Percentiles rank a stretch among this genome's conserved stretches.
Evolutionary conservation across 2,797 vertebrate genomes (phyloP).

Genomic region (Orestias chungarensis): DNA sequence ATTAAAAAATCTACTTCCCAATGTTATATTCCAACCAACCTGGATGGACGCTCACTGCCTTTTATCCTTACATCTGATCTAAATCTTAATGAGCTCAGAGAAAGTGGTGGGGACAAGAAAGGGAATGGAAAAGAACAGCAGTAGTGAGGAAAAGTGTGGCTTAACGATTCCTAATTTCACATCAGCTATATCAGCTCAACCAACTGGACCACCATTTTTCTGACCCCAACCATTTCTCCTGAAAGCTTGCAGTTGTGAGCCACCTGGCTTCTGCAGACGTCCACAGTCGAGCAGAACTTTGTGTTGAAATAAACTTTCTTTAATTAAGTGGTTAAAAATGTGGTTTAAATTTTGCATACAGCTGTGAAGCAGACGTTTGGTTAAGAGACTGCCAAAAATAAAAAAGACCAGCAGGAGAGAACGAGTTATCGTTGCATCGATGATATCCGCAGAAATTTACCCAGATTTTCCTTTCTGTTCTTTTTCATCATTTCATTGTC

Average conservation of each 20-base stretch:
- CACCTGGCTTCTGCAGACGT: neutral
- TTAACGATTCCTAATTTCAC: neutral
- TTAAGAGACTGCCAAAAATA: slow-evolving; percentile 8
- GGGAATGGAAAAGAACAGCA: neutral
- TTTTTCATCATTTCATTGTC: neutral
- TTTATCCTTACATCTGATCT: neutral
- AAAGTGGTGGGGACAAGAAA: neutral
- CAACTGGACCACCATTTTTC: neutral
- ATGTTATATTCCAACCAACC: neutral
- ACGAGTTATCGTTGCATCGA: neutral
- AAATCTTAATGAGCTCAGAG: neutral
- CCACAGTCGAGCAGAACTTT: neutral
- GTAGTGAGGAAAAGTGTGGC: neutral
- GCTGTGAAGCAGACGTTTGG: neutral
- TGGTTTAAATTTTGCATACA: neutral
- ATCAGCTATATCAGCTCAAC: neutral
- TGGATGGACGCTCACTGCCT: neutral
- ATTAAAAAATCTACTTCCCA: neutral
- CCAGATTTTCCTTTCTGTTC: neutral
- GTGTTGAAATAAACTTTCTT: neutral
- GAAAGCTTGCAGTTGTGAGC: neutral
- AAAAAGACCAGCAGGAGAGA: neutral
- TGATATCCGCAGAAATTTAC: too few species aligned
- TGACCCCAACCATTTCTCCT: neutral
- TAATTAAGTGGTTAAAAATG: neutral